Conservation (phyloP, 1,140 invertebrate species). For the Pogonognathellus flavescens region DNA sequence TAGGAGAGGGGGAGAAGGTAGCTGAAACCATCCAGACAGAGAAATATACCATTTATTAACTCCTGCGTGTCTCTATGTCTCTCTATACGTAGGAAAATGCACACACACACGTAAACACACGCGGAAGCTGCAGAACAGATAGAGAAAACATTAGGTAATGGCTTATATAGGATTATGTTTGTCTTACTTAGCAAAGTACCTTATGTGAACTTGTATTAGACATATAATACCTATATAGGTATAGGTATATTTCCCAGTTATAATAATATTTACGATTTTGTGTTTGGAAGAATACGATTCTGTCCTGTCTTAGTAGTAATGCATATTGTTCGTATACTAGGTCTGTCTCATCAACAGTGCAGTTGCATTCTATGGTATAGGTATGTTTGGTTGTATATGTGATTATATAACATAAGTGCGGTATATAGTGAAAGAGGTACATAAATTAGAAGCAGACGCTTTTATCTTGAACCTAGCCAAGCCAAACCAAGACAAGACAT, state of each 20-base stretch:
- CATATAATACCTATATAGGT: background rate
- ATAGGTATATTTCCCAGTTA: too few relatives aligned
- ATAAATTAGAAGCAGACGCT: conserved; percentile 46
- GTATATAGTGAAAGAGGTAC: conserved; percentile 17
- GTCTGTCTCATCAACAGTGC: too few relatives aligned
- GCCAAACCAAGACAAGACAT: conserved; percentile 41
- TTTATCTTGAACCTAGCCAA: conserved; percentile 29
- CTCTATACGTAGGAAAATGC: background rate
- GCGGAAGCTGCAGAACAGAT: background rate
- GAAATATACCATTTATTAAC: conserved; percentile 17
- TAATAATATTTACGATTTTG: too few relatives aligned
- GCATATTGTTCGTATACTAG: background rate
- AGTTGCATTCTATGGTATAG: too few relatives aligned
- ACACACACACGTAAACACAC: background rate
- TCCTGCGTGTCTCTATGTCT: too few relatives aligned
- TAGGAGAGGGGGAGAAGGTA: background rate
- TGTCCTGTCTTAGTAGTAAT: background rate
- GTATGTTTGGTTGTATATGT: too few relatives aligned
- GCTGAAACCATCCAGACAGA: background rate
- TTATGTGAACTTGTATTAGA: background rate
- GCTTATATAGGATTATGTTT: conserved; percentile 20
- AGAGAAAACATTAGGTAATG: conserved; percentile 31
- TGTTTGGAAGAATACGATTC: too few relatives aligned
- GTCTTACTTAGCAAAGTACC: conserved; percentile 4
- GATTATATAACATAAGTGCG: background rate